Percentiles rank a stretch among this genome's conserved stretches.
Conservation (phyloP, 2,888 invertebrate genomes). For the Andrena trimmerana region DNA sequence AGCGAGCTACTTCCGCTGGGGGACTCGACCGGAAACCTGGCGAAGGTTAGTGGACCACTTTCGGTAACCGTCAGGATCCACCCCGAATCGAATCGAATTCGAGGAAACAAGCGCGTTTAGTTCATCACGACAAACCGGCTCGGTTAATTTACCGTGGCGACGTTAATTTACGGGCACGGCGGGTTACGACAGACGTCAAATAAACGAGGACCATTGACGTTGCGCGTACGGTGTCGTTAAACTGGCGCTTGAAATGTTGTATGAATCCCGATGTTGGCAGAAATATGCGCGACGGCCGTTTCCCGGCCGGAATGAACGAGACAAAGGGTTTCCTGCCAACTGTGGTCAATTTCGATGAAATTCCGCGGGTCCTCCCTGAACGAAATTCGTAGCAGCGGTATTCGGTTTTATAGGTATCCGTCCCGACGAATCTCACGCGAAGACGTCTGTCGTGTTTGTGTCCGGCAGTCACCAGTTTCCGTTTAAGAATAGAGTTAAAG, state of each 20-base stretch:
- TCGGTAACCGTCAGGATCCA: not conserved
- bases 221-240: slow-evolving; percentile 13
- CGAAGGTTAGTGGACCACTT: slow-evolving; percentile 86
- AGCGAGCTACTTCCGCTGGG: slow-evolving; percentile 91
- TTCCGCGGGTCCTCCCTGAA: not conserved
- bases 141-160: not conserved
- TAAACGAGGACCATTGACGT: slow-evolving; percentile 14
- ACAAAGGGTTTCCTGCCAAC: slow-evolving; percentile 19
- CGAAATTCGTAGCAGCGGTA: not conserved
- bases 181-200: slow-evolving; percentile 33
- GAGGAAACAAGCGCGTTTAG: not conserved
- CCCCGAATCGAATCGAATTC: not conserved
- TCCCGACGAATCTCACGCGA: not conserved
- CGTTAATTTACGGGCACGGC: not conserved
- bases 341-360: slow-evolving; percentile 3
- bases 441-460: slow-evolving; percentile 27
- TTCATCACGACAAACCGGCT: not conserved
- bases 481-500: slow-evolving; percentile 13
- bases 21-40: slow-evolving; percentile 89
- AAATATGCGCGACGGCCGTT: slow-evolving; percentile 14
- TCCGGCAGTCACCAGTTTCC: not conserved
- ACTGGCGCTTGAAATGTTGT: not conserved
- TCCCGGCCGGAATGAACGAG: slow-evolving; percentile 8
- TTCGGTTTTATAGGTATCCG: not conserved
- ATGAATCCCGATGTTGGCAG: slow-evolving; percentile 5